These are phyloP conservation scores for Anarsia innoxiella DNA, from an alignment of 2,888 invertebrate species.

Conservation along the genomic window DNA sequence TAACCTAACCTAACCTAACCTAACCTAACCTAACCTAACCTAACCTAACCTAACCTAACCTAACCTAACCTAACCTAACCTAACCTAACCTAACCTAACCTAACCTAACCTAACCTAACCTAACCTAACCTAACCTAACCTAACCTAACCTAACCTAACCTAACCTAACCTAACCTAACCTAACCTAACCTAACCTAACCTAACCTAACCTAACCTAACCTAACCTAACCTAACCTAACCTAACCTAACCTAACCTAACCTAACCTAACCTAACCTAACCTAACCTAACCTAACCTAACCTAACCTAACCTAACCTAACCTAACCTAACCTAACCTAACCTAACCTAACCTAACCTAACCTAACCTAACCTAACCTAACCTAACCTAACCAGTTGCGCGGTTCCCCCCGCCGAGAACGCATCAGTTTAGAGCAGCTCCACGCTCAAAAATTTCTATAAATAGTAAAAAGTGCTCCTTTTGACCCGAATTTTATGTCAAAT, in stretches of 20 bases:
- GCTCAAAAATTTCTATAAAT: neutral
- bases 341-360: constrained; percentile 19
- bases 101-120: constrained; percentile 13
- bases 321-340: constrained; percentile 20
- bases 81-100: constrained; percentile 13
- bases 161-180: constrained; percentile 20
- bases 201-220: constrained; percentile 21
- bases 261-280: constrained; percentile 12
- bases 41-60: too few relatives aligned
- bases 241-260: constrained; percentile 13
- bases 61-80: too few relatives aligned
- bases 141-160: constrained; percentile 18
- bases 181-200: constrained; percentile 17
- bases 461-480: too few relatives aligned
- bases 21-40: too few relatives aligned
- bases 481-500: too few relatives aligned
- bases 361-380: constrained; percentile 16
- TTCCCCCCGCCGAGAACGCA: neutral
- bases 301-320: constrained; percentile 16
- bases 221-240: constrained; percentile 20
- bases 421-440: neutral
- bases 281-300: constrained; percentile 15
- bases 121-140: constrained; percentile 15
- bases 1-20: too few relatives aligned
- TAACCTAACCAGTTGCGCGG: constrained; percentile 1